Conservation (phyloP, 1,140 invertebrate genomes). For the Magallana ariakensis region DNA sequence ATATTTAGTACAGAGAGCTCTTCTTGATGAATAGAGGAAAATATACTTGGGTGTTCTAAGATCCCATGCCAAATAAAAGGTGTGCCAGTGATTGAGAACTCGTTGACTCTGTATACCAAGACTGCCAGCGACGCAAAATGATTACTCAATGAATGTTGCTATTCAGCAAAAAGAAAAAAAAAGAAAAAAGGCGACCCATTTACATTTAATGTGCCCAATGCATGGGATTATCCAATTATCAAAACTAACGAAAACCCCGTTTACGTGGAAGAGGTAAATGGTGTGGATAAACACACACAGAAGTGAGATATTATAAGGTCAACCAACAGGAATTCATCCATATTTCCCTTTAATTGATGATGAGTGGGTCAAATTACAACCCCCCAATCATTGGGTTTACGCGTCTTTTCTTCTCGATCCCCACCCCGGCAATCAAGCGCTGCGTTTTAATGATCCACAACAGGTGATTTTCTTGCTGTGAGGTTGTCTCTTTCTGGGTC, state of each 20-base stretch:
- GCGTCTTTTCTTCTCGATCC: background rate
- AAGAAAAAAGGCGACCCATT: background rate
- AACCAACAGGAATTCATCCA: background rate
- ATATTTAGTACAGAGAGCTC: background rate
- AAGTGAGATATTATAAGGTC: background rate
- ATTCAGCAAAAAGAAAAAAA: background rate
- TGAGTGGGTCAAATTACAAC: background rate
- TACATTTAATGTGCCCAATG: background rate
- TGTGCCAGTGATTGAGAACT: background rate
- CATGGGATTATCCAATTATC: slow-evolving; percentile 21
- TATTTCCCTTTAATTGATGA: slow-evolving; percentile 6
- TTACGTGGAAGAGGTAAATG: background rate
- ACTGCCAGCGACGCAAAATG: background rate
- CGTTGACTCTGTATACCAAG: background rate
- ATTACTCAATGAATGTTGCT: background rate
- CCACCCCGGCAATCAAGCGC: background rate
- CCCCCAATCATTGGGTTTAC: background rate
- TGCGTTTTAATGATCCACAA: background rate
- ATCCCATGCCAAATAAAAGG: slow-evolving; percentile 4
- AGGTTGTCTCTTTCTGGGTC: background rate
- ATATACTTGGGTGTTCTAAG: slow-evolving; percentile 18
- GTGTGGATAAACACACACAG: slow-evolving; percentile 11
- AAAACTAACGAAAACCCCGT: background rate
- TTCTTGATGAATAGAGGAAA: background rate
- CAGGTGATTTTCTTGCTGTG: background rate